These are phyloP conservation scores for Panulirus ornatus DNA, from an alignment of 1,140 invertebrate species.

Conservation along the genomic window DNA sequence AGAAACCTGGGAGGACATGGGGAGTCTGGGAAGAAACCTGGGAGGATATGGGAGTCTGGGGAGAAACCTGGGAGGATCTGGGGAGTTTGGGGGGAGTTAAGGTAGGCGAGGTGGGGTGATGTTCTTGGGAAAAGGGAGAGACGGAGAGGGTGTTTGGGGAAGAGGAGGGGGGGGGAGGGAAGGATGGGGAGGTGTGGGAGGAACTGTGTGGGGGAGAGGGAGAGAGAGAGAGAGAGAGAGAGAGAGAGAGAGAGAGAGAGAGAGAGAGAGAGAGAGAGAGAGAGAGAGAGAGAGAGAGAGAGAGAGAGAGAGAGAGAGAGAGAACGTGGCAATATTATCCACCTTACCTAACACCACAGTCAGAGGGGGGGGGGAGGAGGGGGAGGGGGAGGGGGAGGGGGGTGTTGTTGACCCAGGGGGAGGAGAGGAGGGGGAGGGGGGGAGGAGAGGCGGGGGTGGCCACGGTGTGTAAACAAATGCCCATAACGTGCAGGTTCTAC, in stretches of 20 bases:
- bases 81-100: not conserved
- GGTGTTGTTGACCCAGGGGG: not conserved
- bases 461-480: too few species aligned
- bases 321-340: too few species aligned
- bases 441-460: not conserved
- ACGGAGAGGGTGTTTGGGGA: not conserved
- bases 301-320: not conserved
- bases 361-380: not conserved
- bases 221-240: not conserved
- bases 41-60: too few species aligned
- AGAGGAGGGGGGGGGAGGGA: not conserved
- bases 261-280: not conserved
- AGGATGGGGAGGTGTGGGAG: not conserved
- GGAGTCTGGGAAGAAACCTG: not conserved
- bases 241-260: not conserved
- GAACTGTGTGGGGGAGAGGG: not conserved
- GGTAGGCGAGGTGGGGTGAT: not conserved
- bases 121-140: not conserved
- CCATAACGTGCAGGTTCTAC: too few species aligned
- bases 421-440: not conserved
- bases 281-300: not conserved
- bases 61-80: too few species aligned
- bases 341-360: too few species aligned
- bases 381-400: not conserved
- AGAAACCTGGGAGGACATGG: conserved; percentile 11